Evolutionary conservation across 2,888 invertebrate genomes (phyloP).

Genomic region (Muschampia plurimacula): DNA sequence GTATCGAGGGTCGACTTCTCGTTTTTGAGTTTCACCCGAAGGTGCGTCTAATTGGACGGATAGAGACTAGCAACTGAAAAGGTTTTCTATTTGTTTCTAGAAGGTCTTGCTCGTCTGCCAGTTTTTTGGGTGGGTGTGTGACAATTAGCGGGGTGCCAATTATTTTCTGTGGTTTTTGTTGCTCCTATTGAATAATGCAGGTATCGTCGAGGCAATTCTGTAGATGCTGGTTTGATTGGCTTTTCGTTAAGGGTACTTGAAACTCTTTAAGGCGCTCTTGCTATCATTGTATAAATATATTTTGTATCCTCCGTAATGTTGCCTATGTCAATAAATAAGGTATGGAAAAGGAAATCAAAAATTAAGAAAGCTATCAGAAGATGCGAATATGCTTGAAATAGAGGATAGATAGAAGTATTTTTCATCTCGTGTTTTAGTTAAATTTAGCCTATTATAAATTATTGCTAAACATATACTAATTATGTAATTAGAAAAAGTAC

Average conservation of each 20-base stretch:
- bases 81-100: slow-evolving; percentile 44
- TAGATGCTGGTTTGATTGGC: slow-evolving; percentile 29
- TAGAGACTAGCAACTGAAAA: slow-evolving; percentile 58
- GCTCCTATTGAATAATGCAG: slow-evolving; percentile 34
- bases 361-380: too few relatives aligned
- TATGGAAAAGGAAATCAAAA: too few relatives aligned
- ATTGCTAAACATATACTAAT: too few relatives aligned
- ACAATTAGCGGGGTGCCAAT: slow-evolving; percentile 43
- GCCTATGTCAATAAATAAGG: too few relatives aligned
- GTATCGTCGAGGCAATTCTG: slow-evolving; percentile 26
- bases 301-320: neutral
- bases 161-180: slow-evolving; percentile 34
- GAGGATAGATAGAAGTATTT: too few relatives aligned
- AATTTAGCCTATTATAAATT: too few relatives aligned
- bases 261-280: neutral
- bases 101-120: slow-evolving; percentile 35
- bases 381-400: too few relatives aligned
- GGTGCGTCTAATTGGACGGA: slow-evolving; percentile 74
- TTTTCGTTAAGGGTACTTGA: slow-evolving; percentile 4
- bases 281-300: slow-evolving; percentile 6
- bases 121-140: slow-evolving; percentile 38
- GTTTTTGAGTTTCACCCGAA: slow-evolving; percentile 65
- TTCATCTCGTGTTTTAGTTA: too few relatives aligned
- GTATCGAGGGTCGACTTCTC: slow-evolving; percentile 72
- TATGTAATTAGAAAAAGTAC: too few relatives aligned